Evolutionary conservation across 2,113 vertebrate genomes (phyloP), one percentile per base, ranked within the genome.

Genomic region (Eptatretus burgeri): DNA sequence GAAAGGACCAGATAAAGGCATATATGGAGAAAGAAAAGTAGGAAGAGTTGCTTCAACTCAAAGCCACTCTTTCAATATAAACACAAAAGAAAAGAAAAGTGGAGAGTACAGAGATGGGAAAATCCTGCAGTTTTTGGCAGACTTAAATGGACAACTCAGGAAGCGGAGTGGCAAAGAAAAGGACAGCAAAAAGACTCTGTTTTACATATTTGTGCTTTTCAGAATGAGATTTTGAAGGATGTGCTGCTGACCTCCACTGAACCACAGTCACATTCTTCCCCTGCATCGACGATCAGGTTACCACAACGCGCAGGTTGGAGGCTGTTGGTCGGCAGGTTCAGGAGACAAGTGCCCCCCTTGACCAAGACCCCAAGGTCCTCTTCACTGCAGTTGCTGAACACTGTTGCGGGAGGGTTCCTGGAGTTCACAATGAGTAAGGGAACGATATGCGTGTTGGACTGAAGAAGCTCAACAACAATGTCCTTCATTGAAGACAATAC

Each of bases 231-330:
- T n/a, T 8, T 27, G 12, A 20, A n/a, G 56, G 56, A 20, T 11
- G 11, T n/a, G n/a, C 56, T n/a, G n/a, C 56, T 60, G 71, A 86
- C 84, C 80, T 79, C 13, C 0, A 77, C 75, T 53, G 68, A 72
- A 49, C 84, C 84, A 67, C 84, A 89, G 72, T 89, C 84, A 49
- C 84, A 89, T 67, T 86, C 69, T 68, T 87, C 84, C 41, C 70
- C 73, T 1, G 49, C 62, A 12, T 87, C 82, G 1, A 85, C 67
- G 27, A 80, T 67, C 1, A 78, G 80, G 13, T 87, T 85, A 2
- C 84, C 84, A 68, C 84, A 89, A 64, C 69, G 27, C 5, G 79
- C 69, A 2, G 70, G 67, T 3, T 73, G 76, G 64, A 81, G 70
- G 64, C 80, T 50, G 2, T 74, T 62, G 10, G 71, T n/a, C 1